phyloP scores from a whole-genome alignment of 2,888 invertebrate species.

The Steinernema scapterisci region DNA sequence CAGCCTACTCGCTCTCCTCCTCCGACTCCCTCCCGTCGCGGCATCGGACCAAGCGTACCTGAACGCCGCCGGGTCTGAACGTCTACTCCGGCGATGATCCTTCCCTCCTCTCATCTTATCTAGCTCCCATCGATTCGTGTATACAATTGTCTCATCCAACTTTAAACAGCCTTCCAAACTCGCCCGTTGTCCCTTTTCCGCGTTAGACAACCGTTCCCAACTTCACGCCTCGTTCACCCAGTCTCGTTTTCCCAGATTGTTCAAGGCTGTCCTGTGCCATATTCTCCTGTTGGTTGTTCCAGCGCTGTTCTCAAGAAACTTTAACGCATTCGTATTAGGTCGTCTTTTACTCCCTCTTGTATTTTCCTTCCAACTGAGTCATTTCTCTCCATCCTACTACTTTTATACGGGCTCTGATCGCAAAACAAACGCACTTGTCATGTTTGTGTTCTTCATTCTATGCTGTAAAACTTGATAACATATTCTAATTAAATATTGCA shows the following conservation, averaged over 20 bases:
- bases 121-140: conserved; percentile 27
- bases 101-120: background rate
- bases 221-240: background rate
- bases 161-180: conserved; percentile 19
- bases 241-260: background rate
- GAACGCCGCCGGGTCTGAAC: background rate
- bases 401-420: conserved; percentile 24
- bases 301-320: background rate
- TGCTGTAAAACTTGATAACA: conserved; percentile 7
- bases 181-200: background rate
- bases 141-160: conserved; percentile 5
- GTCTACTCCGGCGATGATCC: no score
- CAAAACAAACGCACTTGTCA: conserved; percentile 23
- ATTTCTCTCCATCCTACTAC: background rate
- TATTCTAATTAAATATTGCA: conserved; percentile 33
- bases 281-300: conserved; percentile 18
- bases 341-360: background rate
- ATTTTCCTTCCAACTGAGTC: background rate
- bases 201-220: background rate
- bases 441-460: conserved; percentile 17
- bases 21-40: conserved; percentile 12
- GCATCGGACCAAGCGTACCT: background rate
- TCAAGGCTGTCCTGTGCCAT: conserved; percentile 8
- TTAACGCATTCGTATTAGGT: conserved; percentile 17
- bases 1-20: conserved; percentile 22